Evolutionary conservation across 2,113 vertebrate genomes (phyloP), one percentile per base, ranked within the genome.

Genomic region (Macquaria ambigua): DNA sequence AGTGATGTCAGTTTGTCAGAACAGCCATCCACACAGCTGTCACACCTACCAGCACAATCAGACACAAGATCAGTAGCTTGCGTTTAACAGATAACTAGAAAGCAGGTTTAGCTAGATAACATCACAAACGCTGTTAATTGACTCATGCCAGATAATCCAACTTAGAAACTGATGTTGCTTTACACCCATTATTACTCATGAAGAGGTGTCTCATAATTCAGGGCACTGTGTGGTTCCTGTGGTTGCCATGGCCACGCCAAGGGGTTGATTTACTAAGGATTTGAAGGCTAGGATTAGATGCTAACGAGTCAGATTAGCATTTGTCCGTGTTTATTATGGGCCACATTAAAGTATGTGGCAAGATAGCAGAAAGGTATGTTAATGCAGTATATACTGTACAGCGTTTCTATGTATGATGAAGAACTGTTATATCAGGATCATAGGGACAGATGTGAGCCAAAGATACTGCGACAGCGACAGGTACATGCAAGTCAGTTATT

Each of bases 201-300:
- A 62, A 23, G 50, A 50, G 46, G 20, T 70, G 56, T 59, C 23
- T 68, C 25, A n/a, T 73, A 61, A 68, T 39, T 53, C 53, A 64
- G 39, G 56, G 6, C 52, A 76, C 71, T n/a, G n/a, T 23, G 39
- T 23, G 8, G 23, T 53, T 78, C 37, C 52, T 52, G 67, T 52
- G 23, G 53, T 85, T 88, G 74, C 82, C 69, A 74, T 64, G 68
- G 73, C 41, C 68, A 63, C 62, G 41, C 8, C 10, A 23, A 50
- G 21, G 18, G 56, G 28, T 46, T 67, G 25, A 73, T 77, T 68
- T 63, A 48, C 34, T n/a, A 4, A 68, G 61, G 53, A 77, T 67
- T n/a, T 66, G 18, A 55, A 43, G 15, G 21, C 23, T 53, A 34
- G 25, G 25, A 74, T 79, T 79, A 79, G 25, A 81, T 61, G 55